Conservation (phyloP, 2,113 vertebrate species). For the Sula dactylatra region DNA sequence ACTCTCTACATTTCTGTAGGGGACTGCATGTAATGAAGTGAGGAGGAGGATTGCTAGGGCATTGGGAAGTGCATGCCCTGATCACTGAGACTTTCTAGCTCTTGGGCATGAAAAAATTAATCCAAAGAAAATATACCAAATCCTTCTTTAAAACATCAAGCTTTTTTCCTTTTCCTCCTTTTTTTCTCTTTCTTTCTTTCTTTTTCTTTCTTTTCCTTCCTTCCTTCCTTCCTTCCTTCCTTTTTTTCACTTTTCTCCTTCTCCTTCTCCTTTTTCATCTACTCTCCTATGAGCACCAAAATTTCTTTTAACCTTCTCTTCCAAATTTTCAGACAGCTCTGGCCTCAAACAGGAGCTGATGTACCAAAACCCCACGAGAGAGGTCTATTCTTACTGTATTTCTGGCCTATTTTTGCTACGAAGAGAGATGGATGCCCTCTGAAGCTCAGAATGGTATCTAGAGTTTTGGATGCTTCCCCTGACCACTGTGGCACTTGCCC, state of each 20-base stretch:
- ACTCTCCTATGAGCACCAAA: not conserved
- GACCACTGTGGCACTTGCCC: not conserved
- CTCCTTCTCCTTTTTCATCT: not conserved
- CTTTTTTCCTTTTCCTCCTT: not conserved
- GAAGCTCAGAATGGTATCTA: not conserved
- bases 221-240: not conserved
- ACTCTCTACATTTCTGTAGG: not conserved
- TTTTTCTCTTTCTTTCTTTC: not conserved
- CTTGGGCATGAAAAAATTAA: not conserved
- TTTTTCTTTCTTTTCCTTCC: not conserved
- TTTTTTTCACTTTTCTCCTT: not conserved
- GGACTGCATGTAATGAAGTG: not conserved
- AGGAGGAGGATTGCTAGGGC: not conserved
- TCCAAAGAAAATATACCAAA: not conserved
- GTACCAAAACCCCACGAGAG: not conserved
- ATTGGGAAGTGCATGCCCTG: not conserved
- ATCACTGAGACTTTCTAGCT: not conserved
- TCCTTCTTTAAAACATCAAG: not conserved
- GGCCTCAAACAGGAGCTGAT: not conserved
- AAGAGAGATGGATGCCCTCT: not conserved
- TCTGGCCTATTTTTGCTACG: not conserved
- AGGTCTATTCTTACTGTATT: constrained; percentile 21
- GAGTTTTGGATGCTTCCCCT: not conserved
- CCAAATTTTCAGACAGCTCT: not conserved
- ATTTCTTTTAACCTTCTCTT: constrained; percentile 16